Percentiles rank a stretch among this genome's conserved stretches.
These are phyloP conservation scores for Pelmatolapia mariae DNA, from an alignment of 2,113 vertebrate genomes.

Conservation along the genomic window DNA sequence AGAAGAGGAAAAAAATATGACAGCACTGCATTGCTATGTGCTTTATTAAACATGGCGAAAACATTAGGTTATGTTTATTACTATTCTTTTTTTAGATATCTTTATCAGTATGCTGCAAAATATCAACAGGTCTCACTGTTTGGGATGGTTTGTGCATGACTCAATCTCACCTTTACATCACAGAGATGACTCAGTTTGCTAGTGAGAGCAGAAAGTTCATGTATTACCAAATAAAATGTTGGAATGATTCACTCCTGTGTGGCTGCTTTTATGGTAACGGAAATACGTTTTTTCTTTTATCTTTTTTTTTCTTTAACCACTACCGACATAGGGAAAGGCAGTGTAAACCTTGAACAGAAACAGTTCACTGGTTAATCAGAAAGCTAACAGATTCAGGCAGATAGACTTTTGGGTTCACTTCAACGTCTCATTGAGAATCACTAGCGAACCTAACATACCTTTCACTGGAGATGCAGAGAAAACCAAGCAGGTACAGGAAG, in stretches of 20 bases:
- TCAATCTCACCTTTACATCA: neutral
- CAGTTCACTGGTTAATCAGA: neutral
- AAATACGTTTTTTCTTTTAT: rapidly evolving
- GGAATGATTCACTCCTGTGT: neutral
- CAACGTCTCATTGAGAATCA: neutral
- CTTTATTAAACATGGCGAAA: neutral
- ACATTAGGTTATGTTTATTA: neutral
- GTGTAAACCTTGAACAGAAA: neutral
- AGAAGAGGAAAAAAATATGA: neutral
- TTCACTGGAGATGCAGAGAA: neutral
- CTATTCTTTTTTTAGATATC: neutral
- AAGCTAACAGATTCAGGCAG: neutral
- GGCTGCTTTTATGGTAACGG: neutral
- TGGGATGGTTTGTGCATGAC: neutral
- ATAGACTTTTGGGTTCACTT: neutral
- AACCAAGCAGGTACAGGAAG: neutral
- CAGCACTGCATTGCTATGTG: neutral
- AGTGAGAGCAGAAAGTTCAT: neutral
- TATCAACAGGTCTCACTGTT: neutral
- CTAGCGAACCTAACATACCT: neutral
- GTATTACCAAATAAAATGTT: neutral
- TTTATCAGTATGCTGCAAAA: neutral
- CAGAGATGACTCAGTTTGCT: neutral
- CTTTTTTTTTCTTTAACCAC: neutral
- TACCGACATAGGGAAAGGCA: neutral